Percentiles rank a stretch among this genome's conserved stretches.
phyloP scores from a whole-genome alignment of 2,888 invertebrate genomes.

The Zygogramma bicolorata region DNA sequence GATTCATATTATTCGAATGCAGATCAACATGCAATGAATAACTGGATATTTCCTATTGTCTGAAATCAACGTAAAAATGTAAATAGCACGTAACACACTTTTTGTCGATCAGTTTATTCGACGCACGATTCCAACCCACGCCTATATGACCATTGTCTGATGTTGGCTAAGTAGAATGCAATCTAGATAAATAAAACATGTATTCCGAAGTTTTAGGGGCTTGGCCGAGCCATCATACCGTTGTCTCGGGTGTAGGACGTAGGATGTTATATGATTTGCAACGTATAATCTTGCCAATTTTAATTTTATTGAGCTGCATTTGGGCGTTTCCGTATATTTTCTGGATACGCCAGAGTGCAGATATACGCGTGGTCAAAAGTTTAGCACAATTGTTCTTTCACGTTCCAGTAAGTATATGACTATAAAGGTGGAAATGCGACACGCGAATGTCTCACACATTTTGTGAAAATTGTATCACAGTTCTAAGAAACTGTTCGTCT shows the following conservation, averaged over 20 bases:
- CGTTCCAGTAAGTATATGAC: too few relatives aligned
- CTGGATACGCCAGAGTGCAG: background rate
- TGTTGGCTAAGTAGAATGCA: conserved; percentile 38
- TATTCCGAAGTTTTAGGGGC: conserved; percentile 34
- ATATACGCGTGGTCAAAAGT: background rate
- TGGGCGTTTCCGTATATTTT: background rate
- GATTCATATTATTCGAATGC: background rate
- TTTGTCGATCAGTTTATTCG: conserved; percentile 2
- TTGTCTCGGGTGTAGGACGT: conserved; percentile 21
- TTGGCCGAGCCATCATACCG: conserved; percentile 25
- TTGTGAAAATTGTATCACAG: too few relatives aligned
- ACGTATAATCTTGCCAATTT: conserved; percentile 31
- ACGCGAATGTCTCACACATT: too few relatives aligned
- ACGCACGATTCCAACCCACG: conserved; percentile 20
- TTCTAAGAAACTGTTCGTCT: too few relatives aligned
- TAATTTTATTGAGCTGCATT: conserved; percentile 27
- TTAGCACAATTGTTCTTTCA: background rate
- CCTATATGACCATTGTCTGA: conserved; percentile 29
- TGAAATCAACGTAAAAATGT: background rate
- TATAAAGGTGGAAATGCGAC: too few relatives aligned
- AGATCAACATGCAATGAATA: background rate
- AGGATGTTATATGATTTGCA: conserved; percentile 31
- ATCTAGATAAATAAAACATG: conserved; percentile 39
- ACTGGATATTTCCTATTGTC: background rate
- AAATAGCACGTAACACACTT: conserved; percentile 1